Evolutionary conservation across 2,113 vertebrate genomes (phyloP).

Genomic region (Otus sunia): DNA sequence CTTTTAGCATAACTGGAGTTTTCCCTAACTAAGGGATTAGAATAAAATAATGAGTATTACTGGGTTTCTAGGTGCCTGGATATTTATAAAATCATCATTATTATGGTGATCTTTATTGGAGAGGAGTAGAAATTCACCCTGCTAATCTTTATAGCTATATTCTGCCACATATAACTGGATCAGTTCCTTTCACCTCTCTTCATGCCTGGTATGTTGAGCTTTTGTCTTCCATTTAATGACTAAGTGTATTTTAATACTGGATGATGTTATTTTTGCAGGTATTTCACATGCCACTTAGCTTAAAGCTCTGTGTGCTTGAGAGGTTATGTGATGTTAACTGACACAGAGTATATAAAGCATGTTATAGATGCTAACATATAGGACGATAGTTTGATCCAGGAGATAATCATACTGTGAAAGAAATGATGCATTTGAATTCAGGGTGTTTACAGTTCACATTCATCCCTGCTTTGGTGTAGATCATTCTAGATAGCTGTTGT

Average conservation of each 20-base stretch:
- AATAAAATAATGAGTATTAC: too few species aligned
- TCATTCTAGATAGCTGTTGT: neutral
- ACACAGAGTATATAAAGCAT: neutral
- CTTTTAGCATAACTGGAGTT: neutral
- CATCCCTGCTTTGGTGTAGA: neutral
- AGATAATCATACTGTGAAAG: neutral
- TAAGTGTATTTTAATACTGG: neutral
- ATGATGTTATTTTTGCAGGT: neutral
- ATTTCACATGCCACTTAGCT: neutral
- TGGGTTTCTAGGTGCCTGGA: neutral
- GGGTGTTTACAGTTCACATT: neutral
- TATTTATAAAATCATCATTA: neutral
- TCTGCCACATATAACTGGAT: fast-evolving
- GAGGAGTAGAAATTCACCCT: neutral
- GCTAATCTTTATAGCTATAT: neutral
- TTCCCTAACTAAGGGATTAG: neutral
- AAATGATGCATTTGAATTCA: neutral
- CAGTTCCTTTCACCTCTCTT: neutral
- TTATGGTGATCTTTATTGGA: neutral
- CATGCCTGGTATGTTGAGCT: neutral
- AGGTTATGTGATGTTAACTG: neutral
- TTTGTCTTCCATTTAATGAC: neutral
- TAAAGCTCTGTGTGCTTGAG: neutral
- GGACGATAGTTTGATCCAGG: neutral
- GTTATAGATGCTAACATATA: neutral